Evolutionary conservation across 2,113 vertebrate genomes (phyloP).

Genomic region (Rhipidura dahli): DNA sequence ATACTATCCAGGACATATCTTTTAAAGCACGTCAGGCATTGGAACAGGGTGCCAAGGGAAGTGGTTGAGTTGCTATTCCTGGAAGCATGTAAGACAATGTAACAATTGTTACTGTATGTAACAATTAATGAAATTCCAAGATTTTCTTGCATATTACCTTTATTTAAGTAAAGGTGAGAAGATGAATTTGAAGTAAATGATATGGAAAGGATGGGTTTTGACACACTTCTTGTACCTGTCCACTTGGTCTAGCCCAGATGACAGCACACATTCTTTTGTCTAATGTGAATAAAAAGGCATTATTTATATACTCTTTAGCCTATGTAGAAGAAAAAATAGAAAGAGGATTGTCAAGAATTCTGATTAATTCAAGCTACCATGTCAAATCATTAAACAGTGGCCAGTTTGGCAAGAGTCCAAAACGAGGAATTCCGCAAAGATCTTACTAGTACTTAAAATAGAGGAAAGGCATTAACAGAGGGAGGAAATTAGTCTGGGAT

Average conservation of each 20-base stretch:
- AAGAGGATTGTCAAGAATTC: slow-evolving; percentile 13
- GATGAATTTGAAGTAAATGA: neutral
- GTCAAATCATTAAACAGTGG: slow-evolving; percentile 29
- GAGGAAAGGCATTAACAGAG: neutral
- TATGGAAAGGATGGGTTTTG: neutral
- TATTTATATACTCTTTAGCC: neutral
- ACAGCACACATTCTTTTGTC: neutral
- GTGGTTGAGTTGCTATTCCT: neutral
- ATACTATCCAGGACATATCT: neutral
- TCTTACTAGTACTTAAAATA: slow-evolving; percentile 19
- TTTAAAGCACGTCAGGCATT: neutral
- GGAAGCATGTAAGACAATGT: no score
- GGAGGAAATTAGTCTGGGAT: slow-evolving; percentile 12
- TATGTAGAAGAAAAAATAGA: neutral
- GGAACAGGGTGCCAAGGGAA: neutral
- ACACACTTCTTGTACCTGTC: neutral
- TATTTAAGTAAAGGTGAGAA: neutral
- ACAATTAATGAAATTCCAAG: neutral
- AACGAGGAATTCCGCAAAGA: slow-evolving; percentile 1
- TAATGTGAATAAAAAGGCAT: neutral
- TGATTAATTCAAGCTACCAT: slow-evolving; percentile 26
- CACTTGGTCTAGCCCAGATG: neutral
- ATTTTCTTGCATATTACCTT: neutral
- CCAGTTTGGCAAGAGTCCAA: slow-evolving; percentile 31
- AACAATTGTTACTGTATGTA: neutral